Evolutionary conservation across 1,140 invertebrate genomes (phyloP), one percentile per base, ranked within the genome.

Genomic region (Druon quercuslanigerum): DNA sequence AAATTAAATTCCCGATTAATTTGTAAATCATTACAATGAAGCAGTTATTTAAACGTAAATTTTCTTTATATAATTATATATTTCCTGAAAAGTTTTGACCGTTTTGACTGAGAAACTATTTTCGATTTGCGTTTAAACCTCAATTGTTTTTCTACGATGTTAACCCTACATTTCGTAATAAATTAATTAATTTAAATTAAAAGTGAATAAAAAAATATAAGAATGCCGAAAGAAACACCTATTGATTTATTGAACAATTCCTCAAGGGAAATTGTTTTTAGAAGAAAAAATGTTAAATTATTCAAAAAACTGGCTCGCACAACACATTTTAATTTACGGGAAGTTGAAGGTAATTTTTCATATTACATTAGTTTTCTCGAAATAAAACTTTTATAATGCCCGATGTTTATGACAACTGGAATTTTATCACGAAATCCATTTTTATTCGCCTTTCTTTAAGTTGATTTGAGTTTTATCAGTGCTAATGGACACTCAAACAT

Each of bases 321-420:
- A 52, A 88, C 90, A 9, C 90, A 92, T 70, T 93, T 93, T 73
- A 87, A 84, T 51, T 81, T 85, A 6, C 79, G 81, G n/a, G 93
- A 93, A 90, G 76, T 92, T 0, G 91, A 93, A 90, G 87, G 87
- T 84, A 83, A 90, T 14, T 72, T 87, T 72, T 90, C 25, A 33
- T 11, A 88, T 90, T 60, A 89, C 50, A 20, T 33, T 25, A 16
- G 6, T 54, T 19, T 54, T 54, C 7, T 17, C n/a, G 52, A 19
- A 4, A 17, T 54, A 17, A 66, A 40, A 12, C 25, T 66, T 66
- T 66, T 40, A 66, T 66, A 66, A 46, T 14, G 7, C 40, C 9
- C 9, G 12, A 13, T 66, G 12, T 66, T 66, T 46, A 66, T 16
- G 25, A 13, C 7, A 6, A 40, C 54, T 46, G 5, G 40, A 46